phyloP scores from a whole-genome alignment of 1,140 invertebrate genomes.

The Ptiloglossa arizonensis region DNA sequence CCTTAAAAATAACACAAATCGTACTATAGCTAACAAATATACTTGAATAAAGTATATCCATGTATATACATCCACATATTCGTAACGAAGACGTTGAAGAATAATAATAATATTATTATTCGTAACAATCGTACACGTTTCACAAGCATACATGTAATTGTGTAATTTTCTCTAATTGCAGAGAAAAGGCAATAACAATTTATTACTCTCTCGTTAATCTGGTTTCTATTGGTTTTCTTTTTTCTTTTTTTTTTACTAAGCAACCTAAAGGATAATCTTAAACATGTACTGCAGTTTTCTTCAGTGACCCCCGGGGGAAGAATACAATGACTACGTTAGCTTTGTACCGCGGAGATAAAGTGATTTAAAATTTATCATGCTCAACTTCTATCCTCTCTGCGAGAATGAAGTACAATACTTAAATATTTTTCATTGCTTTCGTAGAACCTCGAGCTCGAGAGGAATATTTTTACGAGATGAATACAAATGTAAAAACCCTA shows the following conservation, averaged over 20 bases:
- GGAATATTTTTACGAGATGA: neutral
- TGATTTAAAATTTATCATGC: conserved; percentile 30
- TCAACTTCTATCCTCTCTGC: neutral
- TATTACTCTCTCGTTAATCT: neutral
- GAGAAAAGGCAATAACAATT: neutral
- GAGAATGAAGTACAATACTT: neutral
- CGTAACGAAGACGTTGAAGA: too few relatives aligned
- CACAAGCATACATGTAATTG: neutral
- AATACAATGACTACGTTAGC: conserved; percentile 21
- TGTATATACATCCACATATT: too few relatives aligned
- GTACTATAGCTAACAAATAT: too few relatives aligned
- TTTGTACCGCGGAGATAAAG: conserved; percentile 28
- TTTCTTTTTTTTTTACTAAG: neutral
- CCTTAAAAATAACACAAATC: too few relatives aligned
- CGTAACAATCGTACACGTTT: too few relatives aligned
- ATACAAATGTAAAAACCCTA: neutral
- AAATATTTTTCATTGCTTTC: conserved; percentile 8
- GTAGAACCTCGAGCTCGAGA: neutral
- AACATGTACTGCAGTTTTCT: neutral
- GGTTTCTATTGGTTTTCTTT: neutral
- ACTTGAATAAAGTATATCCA: too few relatives aligned
- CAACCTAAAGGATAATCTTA: neutral
- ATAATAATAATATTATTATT: too few relatives aligned
- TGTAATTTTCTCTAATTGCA: neutral
- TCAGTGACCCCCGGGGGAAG: neutral